Evolutionary conservation across 92 coral and sea anemone genomes (phyloP).

Genomic region (Porites rus): DNA sequence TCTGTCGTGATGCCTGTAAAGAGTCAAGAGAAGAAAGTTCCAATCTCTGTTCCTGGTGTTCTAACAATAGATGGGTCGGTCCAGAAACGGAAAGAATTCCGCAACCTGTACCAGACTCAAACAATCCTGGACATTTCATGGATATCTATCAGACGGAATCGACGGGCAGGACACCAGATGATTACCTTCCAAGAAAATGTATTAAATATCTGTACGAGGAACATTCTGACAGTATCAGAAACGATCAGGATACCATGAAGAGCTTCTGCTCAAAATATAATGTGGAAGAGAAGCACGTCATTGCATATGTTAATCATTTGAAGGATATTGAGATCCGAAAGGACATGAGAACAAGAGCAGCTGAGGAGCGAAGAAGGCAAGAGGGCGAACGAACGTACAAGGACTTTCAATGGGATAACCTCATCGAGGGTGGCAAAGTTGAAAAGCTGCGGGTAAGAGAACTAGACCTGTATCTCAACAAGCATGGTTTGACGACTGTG

Average conservation of each 20-base stretch:
- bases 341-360: conserved; percentile 4
- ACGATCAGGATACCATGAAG: conserved; percentile 1
- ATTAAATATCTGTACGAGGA: not conserved
- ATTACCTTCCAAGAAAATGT: conserved; percentile 45
- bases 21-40: conserved; percentile 17
- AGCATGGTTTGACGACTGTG: too few relatives aligned
- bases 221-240: conserved; percentile 1
- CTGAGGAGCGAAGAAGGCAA: conserved; percentile 12
- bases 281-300: not conserved
- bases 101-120: not conserved
- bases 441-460: conserved; percentile 14
- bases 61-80: too few relatives aligned
- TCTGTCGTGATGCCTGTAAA: conserved; percentile 48
- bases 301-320: not conserved
- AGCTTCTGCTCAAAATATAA: not conserved
- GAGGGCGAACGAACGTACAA: conserved; percentile 11
- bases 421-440: conserved; percentile 16
- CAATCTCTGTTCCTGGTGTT: too few relatives aligned
- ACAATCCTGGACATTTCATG: conserved; percentile 52
- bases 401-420: conserved; percentile 11
- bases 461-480: not conserved
- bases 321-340: conserved; percentile 10
- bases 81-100: too few relatives aligned
- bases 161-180: conserved; percentile 62
- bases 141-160: conserved; percentile 50